Conservation (phyloP, 2,113 vertebrate species). For the Salvelinus namaycush region DNA sequence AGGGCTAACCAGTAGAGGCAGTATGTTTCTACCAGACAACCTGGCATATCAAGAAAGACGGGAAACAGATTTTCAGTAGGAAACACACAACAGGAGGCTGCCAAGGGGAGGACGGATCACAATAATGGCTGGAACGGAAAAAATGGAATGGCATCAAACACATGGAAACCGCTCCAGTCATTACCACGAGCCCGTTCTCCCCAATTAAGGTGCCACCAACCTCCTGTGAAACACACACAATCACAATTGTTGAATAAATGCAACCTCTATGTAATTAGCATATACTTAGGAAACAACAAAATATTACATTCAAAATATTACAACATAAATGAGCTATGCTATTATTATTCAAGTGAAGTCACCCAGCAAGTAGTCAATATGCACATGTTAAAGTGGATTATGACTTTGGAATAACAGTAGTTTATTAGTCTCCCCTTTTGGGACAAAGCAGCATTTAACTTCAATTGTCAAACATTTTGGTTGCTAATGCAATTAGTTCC, state of each 20-base stretch:
- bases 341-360: too few species aligned
- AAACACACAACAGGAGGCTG: not conserved
- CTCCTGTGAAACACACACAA: too few species aligned
- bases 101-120: not conserved
- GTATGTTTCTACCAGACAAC: not conserved
- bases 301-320: not conserved
- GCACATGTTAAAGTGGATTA: not conserved
- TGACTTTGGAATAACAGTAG: not conserved
- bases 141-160: too few species aligned
- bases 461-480: constrained; percentile 26
- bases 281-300: not conserved
- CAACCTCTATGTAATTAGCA: not conserved
- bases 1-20: not conserved
- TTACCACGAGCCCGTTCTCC: too few species aligned
- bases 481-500: constrained; percentile 14
- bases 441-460: constrained; percentile 23
- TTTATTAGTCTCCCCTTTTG: constrained; percentile 22
- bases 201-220: not conserved
- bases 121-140: too few species aligned
- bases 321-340: not conserved
- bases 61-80: not conserved
- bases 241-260: not conserved
- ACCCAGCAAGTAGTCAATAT: too few species aligned
- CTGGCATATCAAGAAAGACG: not conserved
- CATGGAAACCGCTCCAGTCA: too few species aligned